A percentile compares a stretch with the other conserved stretches of the same genome.
These are phyloP conservation scores for Caenorhabditis sp. DNA, from an alignment of 2,888 invertebrate species.

Conservation along the genomic window DNA sequence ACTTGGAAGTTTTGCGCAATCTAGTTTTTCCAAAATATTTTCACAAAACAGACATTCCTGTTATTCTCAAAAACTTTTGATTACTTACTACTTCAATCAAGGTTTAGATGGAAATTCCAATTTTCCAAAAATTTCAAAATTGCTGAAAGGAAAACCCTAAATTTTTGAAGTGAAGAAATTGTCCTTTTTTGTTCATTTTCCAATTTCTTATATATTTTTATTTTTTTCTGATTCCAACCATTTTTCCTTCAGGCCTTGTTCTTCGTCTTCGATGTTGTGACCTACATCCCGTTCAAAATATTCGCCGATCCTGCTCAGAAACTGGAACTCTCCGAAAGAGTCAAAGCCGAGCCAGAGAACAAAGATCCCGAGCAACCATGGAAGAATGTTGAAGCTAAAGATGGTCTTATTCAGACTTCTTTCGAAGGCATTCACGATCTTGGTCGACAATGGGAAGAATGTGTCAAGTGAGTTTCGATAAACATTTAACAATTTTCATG, in stretches of 20 bases:
- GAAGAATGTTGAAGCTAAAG: constrained; percentile 60
- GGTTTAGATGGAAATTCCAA: too few relatives aligned
- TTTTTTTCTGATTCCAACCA: too few relatives aligned
- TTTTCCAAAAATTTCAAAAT: too few relatives aligned
- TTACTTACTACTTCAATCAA: too few relatives aligned
- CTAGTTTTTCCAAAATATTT: too few relatives aligned
- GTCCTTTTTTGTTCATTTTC: too few relatives aligned
- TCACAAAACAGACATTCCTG: too few relatives aligned
- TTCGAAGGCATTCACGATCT: constrained; percentile 72
- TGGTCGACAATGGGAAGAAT: constrained; percentile 72
- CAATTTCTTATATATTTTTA: constrained; percentile 34
- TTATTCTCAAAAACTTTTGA: too few relatives aligned
- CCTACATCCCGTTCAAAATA: constrained; percentile 67
- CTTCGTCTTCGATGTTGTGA: constrained; percentile 65
- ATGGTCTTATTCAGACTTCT: constrained; percentile 67
- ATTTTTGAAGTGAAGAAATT: too few relatives aligned
- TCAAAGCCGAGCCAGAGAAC: constrained; percentile 61
- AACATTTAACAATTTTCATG: not conserved
- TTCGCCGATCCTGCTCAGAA: constrained; percentile 68
- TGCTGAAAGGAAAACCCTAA: too few relatives aligned
- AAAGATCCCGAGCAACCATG: constrained; percentile 62
- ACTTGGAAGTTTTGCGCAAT: too few relatives aligned
- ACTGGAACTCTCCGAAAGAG: constrained; percentile 53
- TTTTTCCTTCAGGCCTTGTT: constrained; percentile 65
- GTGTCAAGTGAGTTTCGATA: constrained; percentile 59